Base-by-base conservation (phyloP, 2,797 vertebrate species). In the Acrocephalus scirpaceus region DNA sequence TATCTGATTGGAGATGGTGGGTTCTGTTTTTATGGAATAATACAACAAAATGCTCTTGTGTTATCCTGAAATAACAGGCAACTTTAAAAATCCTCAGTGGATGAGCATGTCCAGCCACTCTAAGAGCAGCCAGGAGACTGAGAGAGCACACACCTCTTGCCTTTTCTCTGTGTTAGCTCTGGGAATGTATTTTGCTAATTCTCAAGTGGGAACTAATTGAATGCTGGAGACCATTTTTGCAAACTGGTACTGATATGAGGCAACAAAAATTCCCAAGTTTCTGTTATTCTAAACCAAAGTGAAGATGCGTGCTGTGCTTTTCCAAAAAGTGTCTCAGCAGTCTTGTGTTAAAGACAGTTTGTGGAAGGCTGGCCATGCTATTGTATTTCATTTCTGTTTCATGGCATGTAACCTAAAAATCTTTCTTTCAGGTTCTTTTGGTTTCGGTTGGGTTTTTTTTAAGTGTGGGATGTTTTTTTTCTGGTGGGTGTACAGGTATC, bases 181-280 rank as follows among this genome's bases (percentile, higher is more conserved):
- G 56, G 76, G 23, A 89, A 60, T 77, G 62, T 60, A 12, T 81
- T 72, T 90, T 79, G 34, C 38, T 67, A 13, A 23, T 79, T 82
- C 67, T 91, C 60, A 85, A 79, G 67, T 29, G 14, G 71, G 27
- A 79, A 16, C 4, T 86, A 64, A 61, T 13, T 87, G 73, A 81
- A 95, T 65, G 54, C 73, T 90, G 36, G 90, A 83, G 48, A 78
- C 25, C 27, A n/a, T 87, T 95, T 94, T 73, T 82, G 34, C 61
- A 89, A 85, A 44, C 64, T 86, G 44, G 81, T 91, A 78, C 64
- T 88, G 86, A 94, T 90, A 73, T 45, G 34, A 85, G 36, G 13
- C 29, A 32, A 61, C 71, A 92, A 80, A 89, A 65, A 44, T 22
- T 57, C 69, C 75, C 67, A 40, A 44, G 86, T 58, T 57, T 65